A percentile compares a stretch with the other conserved stretches of the same genome.
Evolutionary conservation across 1,140 invertebrate genomes (phyloP).

Genomic region (Tigriopus japonicus): DNA sequence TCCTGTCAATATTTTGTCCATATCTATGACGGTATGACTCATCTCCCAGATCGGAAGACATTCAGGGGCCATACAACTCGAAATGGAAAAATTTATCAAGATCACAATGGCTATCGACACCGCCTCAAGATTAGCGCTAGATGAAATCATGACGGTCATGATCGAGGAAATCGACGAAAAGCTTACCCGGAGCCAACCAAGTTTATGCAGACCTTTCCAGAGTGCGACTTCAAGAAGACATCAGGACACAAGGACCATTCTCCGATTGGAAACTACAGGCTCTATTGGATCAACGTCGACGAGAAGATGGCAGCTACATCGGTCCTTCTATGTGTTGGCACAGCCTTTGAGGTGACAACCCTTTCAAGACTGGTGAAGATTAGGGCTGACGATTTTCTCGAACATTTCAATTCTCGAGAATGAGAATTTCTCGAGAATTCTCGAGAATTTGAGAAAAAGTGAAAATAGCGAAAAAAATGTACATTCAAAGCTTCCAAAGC

Average conservation of each 20-base stretch:
- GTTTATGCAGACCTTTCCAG: neutral
- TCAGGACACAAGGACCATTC: neutral
- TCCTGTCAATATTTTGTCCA: too few relatives aligned
- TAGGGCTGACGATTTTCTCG: too few relatives aligned
- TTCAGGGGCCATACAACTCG: too few relatives aligned
- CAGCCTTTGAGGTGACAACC: neutral
- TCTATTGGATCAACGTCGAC: neutral
- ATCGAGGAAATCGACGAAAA: neutral
- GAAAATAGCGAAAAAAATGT: too few relatives aligned
- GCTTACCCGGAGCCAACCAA: neutral
- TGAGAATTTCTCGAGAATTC: too few relatives aligned
- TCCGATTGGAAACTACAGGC: too few relatives aligned
- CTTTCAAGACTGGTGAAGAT: neutral
- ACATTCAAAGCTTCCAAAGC: too few relatives aligned
- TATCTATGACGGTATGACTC: too few relatives aligned
- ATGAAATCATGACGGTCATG: neutral
- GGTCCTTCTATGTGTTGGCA: neutral
- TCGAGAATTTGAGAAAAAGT: too few relatives aligned
- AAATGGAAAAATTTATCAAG: neutral
- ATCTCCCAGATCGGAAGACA: too few relatives aligned
- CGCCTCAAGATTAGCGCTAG: neutral
- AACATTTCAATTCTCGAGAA: too few relatives aligned
- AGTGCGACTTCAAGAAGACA: neutral
- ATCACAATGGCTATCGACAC: neutral
- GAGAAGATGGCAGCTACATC: neutral